Base-by-base conservation (phyloP, 2,888 invertebrate species). In the Meliscaeva auricollis region DNA sequence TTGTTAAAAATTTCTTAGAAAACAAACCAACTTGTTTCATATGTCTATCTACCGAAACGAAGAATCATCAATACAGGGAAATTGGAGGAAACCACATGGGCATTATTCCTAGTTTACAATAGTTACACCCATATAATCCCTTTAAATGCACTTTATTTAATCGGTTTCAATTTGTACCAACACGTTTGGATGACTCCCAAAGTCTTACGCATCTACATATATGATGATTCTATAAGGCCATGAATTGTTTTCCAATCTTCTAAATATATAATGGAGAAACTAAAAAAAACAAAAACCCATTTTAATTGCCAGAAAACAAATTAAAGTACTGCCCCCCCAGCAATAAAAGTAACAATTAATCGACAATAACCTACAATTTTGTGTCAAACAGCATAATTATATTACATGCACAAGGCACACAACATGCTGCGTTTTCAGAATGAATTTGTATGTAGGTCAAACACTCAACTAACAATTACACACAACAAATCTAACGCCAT, bases 391-490 rank as follows among this genome's bases (percentile, higher is more conserved):
- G 38, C 13, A 20, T 38, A 30, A 54, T 54, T 52, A 35, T 20
- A 56, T 56, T 20, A 56, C 11, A 13, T 9, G 9, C 38, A 9
- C 13, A 9, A 6, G 9, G 9, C 38, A 38, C 38, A 38, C 38
- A 9, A 38, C 38, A 11, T 9, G 5, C 7, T 60, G n/a, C 20
- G n/a, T 41, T 60, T 22, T 41, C 15, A 44, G 2, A 56, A 4
- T 3, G 26, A 26, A 35, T 6, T 38, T 44, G 20, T 35, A 52
- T 44, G 38, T 77, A 69, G 69, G 77, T 70, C 77, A 77, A 30
- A 41, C 69, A 69, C 69, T 77, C 69, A 77, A 60, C 50, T 62
- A 77, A 69, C 60, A 77, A 77, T 62, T 70, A 70, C 52, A 69
- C 44, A 69, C 54, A 62, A 52, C 44, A 44, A 69, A 69, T 17